These are phyloP conservation scores for Sesia bembeciformis DNA, from an alignment of 2,888 invertebrate species.

Conservation along the genomic window DNA sequence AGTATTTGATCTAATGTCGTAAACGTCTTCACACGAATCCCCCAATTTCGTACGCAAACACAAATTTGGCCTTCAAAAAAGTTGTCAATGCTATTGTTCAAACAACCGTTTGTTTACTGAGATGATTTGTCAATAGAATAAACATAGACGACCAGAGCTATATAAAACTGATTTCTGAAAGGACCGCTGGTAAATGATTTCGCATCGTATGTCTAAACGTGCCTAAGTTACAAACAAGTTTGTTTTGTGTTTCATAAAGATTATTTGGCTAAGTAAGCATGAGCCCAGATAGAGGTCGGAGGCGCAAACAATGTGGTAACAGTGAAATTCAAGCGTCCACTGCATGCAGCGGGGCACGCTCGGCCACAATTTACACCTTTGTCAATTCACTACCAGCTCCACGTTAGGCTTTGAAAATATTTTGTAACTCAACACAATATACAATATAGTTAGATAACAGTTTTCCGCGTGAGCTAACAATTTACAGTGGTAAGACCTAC, in stretches of 20 bases:
- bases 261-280: background rate
- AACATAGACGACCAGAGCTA: background rate
- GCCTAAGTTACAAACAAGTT: background rate
- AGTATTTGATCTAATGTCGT: background rate
- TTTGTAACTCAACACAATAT: conserved; percentile 10
- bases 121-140: background rate
- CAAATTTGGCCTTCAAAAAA: background rate
- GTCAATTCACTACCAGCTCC: conserved; percentile 1
- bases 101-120: background rate
- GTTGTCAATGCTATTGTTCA: background rate
- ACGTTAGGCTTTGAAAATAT: conserved; percentile 6
- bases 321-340: conserved; percentile 20
- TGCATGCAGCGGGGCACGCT: conserved; percentile 8
- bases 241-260: conserved; percentile 4
- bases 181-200: too few species aligned
- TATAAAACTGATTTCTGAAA: too few species aligned
- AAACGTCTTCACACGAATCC: background rate
- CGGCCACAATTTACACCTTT: conserved; percentile 33
- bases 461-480: conserved; percentile 10
- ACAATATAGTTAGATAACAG: conserved; percentile 22
- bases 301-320: conserved; percentile 27
- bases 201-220: too few species aligned
- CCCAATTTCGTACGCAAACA: background rate
- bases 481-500: background rate
- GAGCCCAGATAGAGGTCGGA: conserved; percentile 12